A percentile compares a stretch with the other conserved stretches of the same genome.
Evolutionary conservation across 2,888 invertebrate species (phyloP).

Genomic region (Nudaria mundana): DNA sequence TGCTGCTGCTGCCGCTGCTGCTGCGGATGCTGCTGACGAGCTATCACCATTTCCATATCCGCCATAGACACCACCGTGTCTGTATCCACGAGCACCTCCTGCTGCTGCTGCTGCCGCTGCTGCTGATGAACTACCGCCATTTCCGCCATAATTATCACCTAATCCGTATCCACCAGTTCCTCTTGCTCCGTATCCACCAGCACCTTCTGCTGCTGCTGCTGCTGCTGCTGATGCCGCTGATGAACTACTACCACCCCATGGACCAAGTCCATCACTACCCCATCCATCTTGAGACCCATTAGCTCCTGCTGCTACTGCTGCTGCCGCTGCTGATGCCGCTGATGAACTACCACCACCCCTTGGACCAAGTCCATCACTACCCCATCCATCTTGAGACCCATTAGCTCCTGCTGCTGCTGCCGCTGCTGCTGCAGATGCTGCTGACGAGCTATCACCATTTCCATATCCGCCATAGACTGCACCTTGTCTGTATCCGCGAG

Average conservation of each 20-base stretch:
- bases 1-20: background rate
- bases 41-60: background rate
- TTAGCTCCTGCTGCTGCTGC: background rate
- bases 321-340: background rate
- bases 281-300: background rate
- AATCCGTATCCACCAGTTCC: background rate
- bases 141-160: too few relatives aligned
- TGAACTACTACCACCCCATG: background rate
- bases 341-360: background rate
- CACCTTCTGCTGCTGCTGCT: background rate
- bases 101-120: background rate
- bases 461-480: too few relatives aligned
- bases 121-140: background rate
- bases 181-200: background rate
- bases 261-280: background rate
- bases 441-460: background rate
- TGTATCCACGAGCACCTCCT: background rate
- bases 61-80: background rate
- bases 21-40: background rate
- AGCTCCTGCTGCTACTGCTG: background rate
- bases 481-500: too few relatives aligned
- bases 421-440: background rate
- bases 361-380: background rate
- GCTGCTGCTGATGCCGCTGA: conserved; percentile 4
- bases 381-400: background rate